Evolutionary conservation across 1,140 invertebrate species (phyloP), one percentile per base, ranked within the genome.

Genomic region (Drosophila simulans): DNA sequence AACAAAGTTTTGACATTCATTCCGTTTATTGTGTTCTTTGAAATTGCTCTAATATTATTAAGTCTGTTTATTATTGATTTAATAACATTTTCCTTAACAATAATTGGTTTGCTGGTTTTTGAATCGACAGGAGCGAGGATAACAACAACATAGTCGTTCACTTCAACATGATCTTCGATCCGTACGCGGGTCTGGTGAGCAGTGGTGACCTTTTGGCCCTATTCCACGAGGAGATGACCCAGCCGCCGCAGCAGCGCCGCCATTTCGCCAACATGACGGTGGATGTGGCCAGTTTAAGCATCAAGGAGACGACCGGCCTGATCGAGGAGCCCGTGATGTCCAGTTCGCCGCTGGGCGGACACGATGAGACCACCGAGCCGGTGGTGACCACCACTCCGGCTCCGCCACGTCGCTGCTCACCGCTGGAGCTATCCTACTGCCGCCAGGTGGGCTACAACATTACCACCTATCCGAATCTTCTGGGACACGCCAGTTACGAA

Each of bases 401-500:
- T 0, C 93, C 94, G 2, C 94, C 94, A 3, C 94, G 96, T 70
- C 94, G 94, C 75, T 98, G 97, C 86, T 93, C 93, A 27, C 93
- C 94, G 5, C 58, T 96, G 3, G 93, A 95, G 45, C 91, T 97
- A 1, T 86, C 93, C 2, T 96, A 97, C 66, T 98, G 97, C 89
- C 94, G 94, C 39, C 94, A 95, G 58, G 92, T 97, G 20, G 93
- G 94, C 0, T 97, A 97, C 91, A 98, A 97, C 83, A 91, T 94
- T 2, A 98, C 97, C 0, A 95, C 96, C 0, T 98, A 97, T 91
- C 97, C 97, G 0, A 98, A 98, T 92, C 92, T 97, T 2, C 93
- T 98, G 27, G 94, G 94, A 1, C 95, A 96, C 73, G 93, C 92
- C 22, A 95, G 94, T 13, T 91, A 95, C 15, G 93, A 94, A 8